phyloP scores from a whole-genome alignment of 2,888 invertebrate species.

The Agrotis clavis region DNA sequence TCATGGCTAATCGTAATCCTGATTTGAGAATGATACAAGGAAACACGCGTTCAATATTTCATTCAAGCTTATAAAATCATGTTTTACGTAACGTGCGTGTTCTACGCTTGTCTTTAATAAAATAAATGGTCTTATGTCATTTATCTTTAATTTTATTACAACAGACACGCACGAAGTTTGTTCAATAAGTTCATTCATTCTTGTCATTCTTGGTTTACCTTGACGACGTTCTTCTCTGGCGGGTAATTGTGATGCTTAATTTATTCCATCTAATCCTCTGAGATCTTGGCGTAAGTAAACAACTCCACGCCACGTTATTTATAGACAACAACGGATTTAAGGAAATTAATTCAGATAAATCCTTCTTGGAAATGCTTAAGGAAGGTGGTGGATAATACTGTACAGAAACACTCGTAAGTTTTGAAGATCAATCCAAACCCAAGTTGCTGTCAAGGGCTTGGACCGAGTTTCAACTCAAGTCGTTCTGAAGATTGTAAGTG shows the following conservation, averaged over 20 bases:
- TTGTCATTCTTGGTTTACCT: conserved; percentile 19
- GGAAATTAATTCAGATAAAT: conserved; percentile 29
- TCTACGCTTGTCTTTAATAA: conserved; percentile 35
- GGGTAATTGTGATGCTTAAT: conserved; percentile 33
- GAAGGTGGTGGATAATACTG: neutral
- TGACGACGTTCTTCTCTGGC: conserved; percentile 22
- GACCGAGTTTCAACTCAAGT: conserved; percentile 19
- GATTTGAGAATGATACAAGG: neutral
- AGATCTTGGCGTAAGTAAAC: conserved; percentile 33
- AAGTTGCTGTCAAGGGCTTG: conserved; percentile 32
- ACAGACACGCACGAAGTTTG: conserved; percentile 37
- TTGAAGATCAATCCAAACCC: conserved; percentile 35
- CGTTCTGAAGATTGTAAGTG: conserved; percentile 30
- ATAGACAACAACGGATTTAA: conserved; percentile 22
- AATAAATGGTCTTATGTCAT: conserved; percentile 35
- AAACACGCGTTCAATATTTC: conserved; percentile 4
- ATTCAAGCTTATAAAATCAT: conserved; percentile 28
- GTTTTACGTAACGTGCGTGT: conserved; percentile 49
- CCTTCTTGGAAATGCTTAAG: conserved; percentile 9
- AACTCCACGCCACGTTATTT: conserved; percentile 44
- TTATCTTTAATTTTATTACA: conserved; percentile 39
- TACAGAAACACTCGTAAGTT: conserved; percentile 22
- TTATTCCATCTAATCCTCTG: conserved; percentile 34
- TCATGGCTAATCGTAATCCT: neutral
- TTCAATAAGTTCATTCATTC: conserved; percentile 51